Evolutionary conservation across 2,888 invertebrate species (phyloP).

Genomic region (Epistrophe grossulariae): DNA sequence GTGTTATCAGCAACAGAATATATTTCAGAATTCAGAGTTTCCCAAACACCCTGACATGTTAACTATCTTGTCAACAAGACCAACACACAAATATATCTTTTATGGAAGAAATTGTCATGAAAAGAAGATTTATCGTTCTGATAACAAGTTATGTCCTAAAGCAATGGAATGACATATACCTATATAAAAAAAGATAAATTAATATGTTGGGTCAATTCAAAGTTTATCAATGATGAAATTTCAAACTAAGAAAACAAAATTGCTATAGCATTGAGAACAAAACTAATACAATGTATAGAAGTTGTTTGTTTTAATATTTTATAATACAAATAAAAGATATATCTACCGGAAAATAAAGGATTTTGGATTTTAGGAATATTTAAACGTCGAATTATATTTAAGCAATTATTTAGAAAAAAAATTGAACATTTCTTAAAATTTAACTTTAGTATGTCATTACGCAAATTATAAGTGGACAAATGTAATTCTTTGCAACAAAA

Average conservation of each 20-base stretch:
- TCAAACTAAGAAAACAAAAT: background rate
- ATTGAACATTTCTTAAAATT: too few relatives aligned
- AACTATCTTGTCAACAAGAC: slow-evolving; percentile 35
- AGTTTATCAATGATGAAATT: background rate
- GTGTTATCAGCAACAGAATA: slow-evolving; percentile 1
- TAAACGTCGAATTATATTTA: too few relatives aligned
- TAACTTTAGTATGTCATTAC: too few relatives aligned
- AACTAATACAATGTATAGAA: background rate
- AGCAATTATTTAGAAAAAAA: too few relatives aligned
- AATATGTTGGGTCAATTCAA: background rate
- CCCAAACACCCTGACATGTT: background rate
- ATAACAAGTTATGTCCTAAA: slow-evolving; percentile 15
- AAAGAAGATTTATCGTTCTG: slow-evolving; percentile 20
- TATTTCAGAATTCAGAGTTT: background rate
- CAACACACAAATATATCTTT: background rate
- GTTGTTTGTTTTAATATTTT: background rate
- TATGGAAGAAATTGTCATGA: slow-evolving; percentile 8
- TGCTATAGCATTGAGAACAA: background rate
- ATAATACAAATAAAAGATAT: background rate
- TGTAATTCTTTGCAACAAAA: too few relatives aligned
- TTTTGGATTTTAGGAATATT: too few relatives aligned
- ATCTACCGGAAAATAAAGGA: too few relatives aligned
- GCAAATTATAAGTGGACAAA: too few relatives aligned
- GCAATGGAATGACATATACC: background rate
- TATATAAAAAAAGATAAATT: background rate